Base-by-base conservation (phyloP, 2,113 vertebrate genomes). In the Chaetodon auriga region DNA sequence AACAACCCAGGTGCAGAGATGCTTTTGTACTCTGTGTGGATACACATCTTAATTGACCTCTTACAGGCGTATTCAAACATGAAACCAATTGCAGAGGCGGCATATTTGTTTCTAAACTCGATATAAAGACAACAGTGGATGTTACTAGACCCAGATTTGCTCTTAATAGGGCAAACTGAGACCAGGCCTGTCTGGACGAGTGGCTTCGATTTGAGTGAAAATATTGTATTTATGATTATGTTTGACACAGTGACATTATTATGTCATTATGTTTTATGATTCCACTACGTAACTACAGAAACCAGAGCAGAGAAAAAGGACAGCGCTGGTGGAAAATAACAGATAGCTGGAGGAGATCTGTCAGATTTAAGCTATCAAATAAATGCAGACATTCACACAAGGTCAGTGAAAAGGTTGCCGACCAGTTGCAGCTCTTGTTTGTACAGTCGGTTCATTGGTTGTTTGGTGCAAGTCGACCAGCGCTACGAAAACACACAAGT, bases 1-100 rank as follows among this genome's bases (percentile, higher is more conserved):
- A 49, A 18, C 55, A 23, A 38, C 23, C 23, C n/a, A 36, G 69
- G 68, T 54, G n/a, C 53, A 38, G 0, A 49, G n/a, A 58, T 45
- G 2, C 68, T 54, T 60, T 10, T 30, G 23, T 57, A 8, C 55
- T 19, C 16, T 73, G 21, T 12, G 25, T 55, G 41, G 23, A 58
- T 55, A 15, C 36, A 60, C 49, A 58, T 45, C 55, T 61, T 60
- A 36, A 61, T 41, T 54, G 15, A 21, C 21, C 21, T 46, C 11
- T 69, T 73, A 51, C 64, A 68, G 15, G 51, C 54, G 45, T 41
- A 54, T 75, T 65, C 7, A 45, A 45, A 64, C 14, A 46, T 21
- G 7, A 76, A 35, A 19, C 41, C 23, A 75, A 58, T 35, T 46
- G 51, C 43, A 30, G 25, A 68, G n/a, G 19, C 5, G 2, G 18